Evolutionary conservation across 2,797 vertebrate genomes (phyloP), one percentile per base, ranked within the genome.

Genomic region (Phylloscopus collybita): DNA sequence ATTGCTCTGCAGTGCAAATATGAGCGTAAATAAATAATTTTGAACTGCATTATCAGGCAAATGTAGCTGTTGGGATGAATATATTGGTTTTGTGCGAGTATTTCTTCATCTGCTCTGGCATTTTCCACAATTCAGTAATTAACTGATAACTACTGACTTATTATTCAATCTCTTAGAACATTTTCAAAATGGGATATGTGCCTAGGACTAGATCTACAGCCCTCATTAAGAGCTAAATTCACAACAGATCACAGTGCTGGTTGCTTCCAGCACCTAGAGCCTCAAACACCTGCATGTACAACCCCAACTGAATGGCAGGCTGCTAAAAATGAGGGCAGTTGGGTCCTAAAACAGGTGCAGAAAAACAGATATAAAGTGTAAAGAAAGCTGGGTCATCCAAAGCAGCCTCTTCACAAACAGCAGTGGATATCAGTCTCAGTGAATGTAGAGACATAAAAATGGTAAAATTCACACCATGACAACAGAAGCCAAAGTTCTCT

Each of bases 11-110:
- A 91, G 80, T 88, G 75, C 66, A 83, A 92, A 80, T 93, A 93
- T 85, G 51, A 93, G 54, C 0, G 6, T 96, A 95, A 97, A 96
- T 93, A 97, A 96, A 93, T 96, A 89, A 94, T 89, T 94, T 85
- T 92, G 83, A 95, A 59, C 92, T 67, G 54, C 59, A 61, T 86
- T 95, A 94, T 94, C 85, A 96, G 73, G 85, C 42, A 95, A 95
- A 95, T 60, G 70, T 95, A 92, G 71, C 86, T 93, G 75, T 86
- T 95, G 90, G 90, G 87, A 80, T 74, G 32, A 94, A 94, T 94
- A 61, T 45, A 45, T 86, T 83, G 70, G 32, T 29, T 95, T 96
- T 93, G 34, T 73, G 57, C 22, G 76, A 60, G 57, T 42, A 71
- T 84, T 95, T 93, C 53, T 86, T 95, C 82, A 84, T 79, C 57